These are phyloP conservation scores for Microcebus ravelobensis DNA, from an alignment of 2,113 vertebrate genomes.

Conservation along the genomic window DNA sequence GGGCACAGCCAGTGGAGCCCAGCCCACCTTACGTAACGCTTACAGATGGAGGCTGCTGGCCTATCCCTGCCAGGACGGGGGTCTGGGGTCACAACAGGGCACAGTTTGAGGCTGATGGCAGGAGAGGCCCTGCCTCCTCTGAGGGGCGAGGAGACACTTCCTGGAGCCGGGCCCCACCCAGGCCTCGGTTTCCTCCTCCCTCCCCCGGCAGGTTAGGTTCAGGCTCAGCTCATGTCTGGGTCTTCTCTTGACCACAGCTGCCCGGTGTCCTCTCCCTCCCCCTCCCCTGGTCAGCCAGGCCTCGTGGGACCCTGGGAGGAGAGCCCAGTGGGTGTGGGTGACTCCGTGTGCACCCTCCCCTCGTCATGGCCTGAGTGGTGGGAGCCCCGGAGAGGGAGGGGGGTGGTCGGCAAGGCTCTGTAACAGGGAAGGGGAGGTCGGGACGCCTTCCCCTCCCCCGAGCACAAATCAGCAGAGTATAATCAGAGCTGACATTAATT, in stretches of 20 bases:
- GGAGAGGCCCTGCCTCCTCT: conserved; percentile 53
- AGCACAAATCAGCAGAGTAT: neutral
- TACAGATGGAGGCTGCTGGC: conserved; percentile 60
- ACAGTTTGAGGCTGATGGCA: neutral
- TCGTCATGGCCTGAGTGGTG: rapidly evolving
- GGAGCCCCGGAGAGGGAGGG: neutral
- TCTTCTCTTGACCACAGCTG: neutral
- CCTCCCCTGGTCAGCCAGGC: rapidly evolving
- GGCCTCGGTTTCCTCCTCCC: neutral
- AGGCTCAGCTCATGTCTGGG: neutral
- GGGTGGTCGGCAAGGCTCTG: neutral
- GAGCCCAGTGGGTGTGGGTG: neutral
- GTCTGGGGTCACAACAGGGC: conserved; percentile 33
- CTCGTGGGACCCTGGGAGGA: neutral
- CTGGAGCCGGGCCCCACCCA: neutral
- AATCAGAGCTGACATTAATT: rapidly evolving
- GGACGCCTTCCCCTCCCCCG: neutral
- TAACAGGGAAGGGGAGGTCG: neutral
- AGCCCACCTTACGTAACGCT: conserved; percentile 73
- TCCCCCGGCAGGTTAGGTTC: neutral
- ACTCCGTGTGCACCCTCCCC: rapidly evolving
- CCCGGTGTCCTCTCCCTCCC: neutral
- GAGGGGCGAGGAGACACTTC: neutral
- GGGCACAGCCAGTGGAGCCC: neutral
- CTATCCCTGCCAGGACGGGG: conserved; percentile 73